Percentiles rank a stretch among this genome's conserved stretches.
These are phyloP conservation scores for Macrostomum cliftonense DNA, from an alignment of 2,888 invertebrate species.

Conservation along the genomic window DNA sequence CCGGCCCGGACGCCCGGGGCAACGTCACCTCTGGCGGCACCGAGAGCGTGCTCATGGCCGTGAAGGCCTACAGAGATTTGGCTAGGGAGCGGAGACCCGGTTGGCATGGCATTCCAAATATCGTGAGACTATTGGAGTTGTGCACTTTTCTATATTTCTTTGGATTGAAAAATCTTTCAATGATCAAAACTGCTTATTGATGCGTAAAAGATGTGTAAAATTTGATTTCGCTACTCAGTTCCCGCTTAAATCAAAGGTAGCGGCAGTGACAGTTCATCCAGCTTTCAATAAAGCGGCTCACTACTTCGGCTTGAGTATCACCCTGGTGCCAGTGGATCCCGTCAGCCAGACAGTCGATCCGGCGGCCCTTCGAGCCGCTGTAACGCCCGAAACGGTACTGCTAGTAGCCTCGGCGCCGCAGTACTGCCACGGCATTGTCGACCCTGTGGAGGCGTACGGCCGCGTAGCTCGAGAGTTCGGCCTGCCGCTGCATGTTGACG, in stretches of 20 bases:
- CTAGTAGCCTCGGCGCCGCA: slow-evolving; percentile 28
- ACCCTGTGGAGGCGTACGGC: slow-evolving; percentile 26
- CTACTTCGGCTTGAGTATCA: slow-evolving; percentile 27
- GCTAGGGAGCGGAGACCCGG: neutral
- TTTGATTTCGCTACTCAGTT: neutral
- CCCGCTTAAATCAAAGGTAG: slow-evolving; percentile 18
- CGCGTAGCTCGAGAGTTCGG: slow-evolving; percentile 20
- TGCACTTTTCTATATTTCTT: too few species aligned
- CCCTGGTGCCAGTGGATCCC: slow-evolving; percentile 20
- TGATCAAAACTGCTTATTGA: neutral
- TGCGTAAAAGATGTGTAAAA: neutral
- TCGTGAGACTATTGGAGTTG: too few species aligned
- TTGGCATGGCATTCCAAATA: neutral
- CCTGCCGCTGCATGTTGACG: slow-evolving; percentile 28
- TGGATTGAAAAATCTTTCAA: too few species aligned
- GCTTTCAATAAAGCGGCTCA: slow-evolving; percentile 30
- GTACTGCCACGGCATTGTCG: slow-evolving; percentile 29
- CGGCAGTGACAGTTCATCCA: slow-evolving; percentile 29
- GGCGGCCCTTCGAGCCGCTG: slow-evolving; percentile 14
- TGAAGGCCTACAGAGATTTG: slow-evolving; percentile 20
- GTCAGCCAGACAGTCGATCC: slow-evolving; percentile 21
- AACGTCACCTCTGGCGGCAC: slow-evolving; percentile 32
- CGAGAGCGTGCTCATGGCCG: slow-evolving; percentile 32
- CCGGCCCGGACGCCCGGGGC: slow-evolving; percentile 22
- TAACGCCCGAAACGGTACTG: slow-evolving; percentile 26